Conservation (phyloP, 2,888 invertebrate genomes). For the Carpatolechia fugitivella region DNA sequence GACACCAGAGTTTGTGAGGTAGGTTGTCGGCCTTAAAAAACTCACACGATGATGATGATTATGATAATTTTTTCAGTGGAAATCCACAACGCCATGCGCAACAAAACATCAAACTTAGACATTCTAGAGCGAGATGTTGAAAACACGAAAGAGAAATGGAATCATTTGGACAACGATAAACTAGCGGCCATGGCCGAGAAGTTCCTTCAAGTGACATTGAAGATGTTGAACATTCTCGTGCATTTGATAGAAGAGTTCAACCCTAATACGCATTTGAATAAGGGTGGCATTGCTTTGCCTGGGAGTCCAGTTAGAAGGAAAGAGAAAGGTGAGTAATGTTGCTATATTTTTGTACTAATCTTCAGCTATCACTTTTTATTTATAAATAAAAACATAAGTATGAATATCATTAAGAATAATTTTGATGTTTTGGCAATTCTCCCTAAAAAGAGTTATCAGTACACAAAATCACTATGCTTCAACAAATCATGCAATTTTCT, state of each 20-base stretch:
- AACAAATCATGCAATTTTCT: too few relatives aligned
- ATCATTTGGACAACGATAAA: slow-evolving; percentile 55
- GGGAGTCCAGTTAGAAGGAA: slow-evolving; percentile 77
- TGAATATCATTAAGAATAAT: too few relatives aligned
- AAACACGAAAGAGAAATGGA: slow-evolving; percentile 56
- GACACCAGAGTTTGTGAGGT: too few relatives aligned
- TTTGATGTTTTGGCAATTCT: too few relatives aligned
- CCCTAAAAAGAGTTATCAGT: too few relatives aligned
- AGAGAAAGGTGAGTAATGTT: slow-evolving; percentile 51
- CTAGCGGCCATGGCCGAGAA: slow-evolving; percentile 80
- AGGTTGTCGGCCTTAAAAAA: too few relatives aligned
- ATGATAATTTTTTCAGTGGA: slow-evolving; percentile 53
- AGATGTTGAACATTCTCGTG: slow-evolving; percentile 85
- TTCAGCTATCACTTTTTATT: too few relatives aligned
- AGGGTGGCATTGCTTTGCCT: slow-evolving; percentile 72
- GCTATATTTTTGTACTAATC: neutral
- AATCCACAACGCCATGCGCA: slow-evolving; percentile 65
- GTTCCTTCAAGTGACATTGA: slow-evolving; percentile 83
- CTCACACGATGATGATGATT: too few relatives aligned
- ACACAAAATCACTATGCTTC: too few relatives aligned
- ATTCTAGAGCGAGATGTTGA: slow-evolving; percentile 65
- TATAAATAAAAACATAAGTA: too few relatives aligned
- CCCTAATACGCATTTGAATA: slow-evolving; percentile 73
- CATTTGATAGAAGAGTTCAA: slow-evolving; percentile 86
- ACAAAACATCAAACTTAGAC: slow-evolving; percentile 54